phyloP scores from a whole-genome alignment of 2,797 vertebrate genomes.

The Rhynchonycteris naso region DNA sequence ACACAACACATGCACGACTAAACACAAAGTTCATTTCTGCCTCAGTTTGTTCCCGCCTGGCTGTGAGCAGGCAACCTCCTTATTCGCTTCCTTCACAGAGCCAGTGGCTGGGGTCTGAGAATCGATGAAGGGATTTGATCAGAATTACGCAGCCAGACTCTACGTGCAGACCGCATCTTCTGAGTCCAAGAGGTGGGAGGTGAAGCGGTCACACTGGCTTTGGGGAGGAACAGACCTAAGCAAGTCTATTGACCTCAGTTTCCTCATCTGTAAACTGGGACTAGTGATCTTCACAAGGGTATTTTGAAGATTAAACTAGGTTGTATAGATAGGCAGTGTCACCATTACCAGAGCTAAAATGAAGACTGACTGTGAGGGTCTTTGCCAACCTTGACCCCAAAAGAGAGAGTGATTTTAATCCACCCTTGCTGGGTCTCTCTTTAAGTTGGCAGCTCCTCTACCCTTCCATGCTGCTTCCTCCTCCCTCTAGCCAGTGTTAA shows the following conservation, averaged over 20 bases:
- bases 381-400: not conserved
- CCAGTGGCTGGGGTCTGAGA: not conserved
- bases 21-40: no score
- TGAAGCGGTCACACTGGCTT: no score
- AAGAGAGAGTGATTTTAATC: not conserved
- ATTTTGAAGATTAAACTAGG: not conserved
- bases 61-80: no score
- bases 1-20: no score
- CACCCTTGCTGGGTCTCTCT: not conserved
- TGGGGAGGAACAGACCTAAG: not conserved
- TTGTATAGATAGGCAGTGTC: accelerated
- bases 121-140: no score
- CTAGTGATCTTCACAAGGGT: not conserved
- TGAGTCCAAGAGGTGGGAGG: accelerated
- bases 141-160: not conserved
- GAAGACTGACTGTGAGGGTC: not conserved
- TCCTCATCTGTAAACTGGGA: not conserved
- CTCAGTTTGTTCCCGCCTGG: accelerated
- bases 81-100: not conserved
- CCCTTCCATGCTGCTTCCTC: not conserved
- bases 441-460: not conserved
- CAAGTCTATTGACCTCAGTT: not conserved
- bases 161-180: not conserved
- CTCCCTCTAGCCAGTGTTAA: conserved; percentile 78
- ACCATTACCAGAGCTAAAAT: not conserved